A percentile compares a stretch with the other conserved stretches of the same genome.
Evolutionary conservation across 2,888 invertebrate genomes (phyloP).

Genomic region (Cosmia pyralina): DNA sequence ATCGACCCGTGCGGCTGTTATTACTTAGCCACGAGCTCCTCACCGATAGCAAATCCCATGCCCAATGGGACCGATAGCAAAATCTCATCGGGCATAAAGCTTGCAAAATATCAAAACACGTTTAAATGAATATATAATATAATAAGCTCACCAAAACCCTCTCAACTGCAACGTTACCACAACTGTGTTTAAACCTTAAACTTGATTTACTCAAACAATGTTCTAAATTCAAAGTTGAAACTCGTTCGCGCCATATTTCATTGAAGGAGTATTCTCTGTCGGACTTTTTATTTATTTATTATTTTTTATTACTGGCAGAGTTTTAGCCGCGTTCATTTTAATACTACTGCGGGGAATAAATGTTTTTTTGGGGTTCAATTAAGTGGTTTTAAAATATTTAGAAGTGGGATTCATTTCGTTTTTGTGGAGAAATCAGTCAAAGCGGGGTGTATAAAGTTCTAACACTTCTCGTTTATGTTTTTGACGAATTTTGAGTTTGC

Average conservation of each 20-base stretch:
- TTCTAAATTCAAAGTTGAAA: slow-evolving; percentile 47
- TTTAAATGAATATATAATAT: neutral
- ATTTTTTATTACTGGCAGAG: slow-evolving; percentile 34
- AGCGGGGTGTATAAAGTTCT: slow-evolving; percentile 5
- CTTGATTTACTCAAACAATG: slow-evolving; percentile 14
- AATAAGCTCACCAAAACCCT: neutral
- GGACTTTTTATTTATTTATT: slow-evolving; percentile 41
- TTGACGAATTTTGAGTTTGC: neutral
- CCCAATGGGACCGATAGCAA: too few relatives aligned
- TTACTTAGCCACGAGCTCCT: too few relatives aligned
- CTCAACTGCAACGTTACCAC: slow-evolving; percentile 2
- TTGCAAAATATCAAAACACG: neutral
- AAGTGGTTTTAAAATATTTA: neutral
- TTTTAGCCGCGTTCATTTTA: slow-evolving; percentile 35
- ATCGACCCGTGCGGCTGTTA: too few relatives aligned
- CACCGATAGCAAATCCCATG: too few relatives aligned
- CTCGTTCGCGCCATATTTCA: slow-evolving; percentile 49
- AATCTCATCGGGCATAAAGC: too few relatives aligned
- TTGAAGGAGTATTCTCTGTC: slow-evolving; percentile 9
- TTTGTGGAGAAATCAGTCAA: slow-evolving; percentile 11
- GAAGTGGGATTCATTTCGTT: neutral
- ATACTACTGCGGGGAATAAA: slow-evolving; percentile 20
- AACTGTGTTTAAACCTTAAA: slow-evolving; percentile 7
- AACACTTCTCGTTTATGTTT: slow-evolving; percentile 9
- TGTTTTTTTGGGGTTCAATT: neutral